Conservation (phyloP, 2,797 vertebrate species). For the Lepilemur septentrionalis region DNA sequence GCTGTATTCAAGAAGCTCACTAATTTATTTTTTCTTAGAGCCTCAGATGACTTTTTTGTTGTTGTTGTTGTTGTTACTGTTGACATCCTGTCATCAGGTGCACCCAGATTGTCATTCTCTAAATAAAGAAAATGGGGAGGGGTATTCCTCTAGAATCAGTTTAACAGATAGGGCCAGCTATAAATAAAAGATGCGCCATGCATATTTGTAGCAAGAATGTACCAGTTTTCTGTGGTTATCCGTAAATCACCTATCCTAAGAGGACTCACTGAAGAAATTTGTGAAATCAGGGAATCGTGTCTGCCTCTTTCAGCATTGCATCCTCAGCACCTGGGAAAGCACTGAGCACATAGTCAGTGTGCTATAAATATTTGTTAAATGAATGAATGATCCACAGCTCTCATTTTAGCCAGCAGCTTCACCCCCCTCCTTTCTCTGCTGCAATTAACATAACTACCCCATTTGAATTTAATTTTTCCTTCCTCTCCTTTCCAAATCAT, state of each 20-base stretch:
- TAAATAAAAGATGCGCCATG: background rate
- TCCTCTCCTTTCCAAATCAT: background rate
- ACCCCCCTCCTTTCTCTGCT: background rate
- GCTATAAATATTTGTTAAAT: background rate
- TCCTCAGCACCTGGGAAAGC: background rate
- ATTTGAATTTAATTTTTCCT: slow-evolving; percentile 4
- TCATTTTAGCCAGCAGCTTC: background rate
- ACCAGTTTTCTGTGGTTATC: background rate
- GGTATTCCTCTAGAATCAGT: background rate
- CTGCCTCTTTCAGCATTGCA: background rate
- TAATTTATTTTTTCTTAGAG: background rate
- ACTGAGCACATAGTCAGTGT: background rate
- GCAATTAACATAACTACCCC: background rate
- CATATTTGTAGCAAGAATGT: background rate
- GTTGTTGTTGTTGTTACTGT: background rate
- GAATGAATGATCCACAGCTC: background rate
- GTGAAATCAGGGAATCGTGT: background rate
- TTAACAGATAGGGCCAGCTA: background rate
- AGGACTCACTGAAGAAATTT: background rate
- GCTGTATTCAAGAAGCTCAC: background rate
- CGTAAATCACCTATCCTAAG: background rate
- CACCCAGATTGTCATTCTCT: slow-evolving; percentile 15
- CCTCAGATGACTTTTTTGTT: background rate
- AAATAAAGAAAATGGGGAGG: background rate
- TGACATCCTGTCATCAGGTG: background rate